Evolutionary conservation across 2,888 invertebrate genomes (phyloP), one percentile per base, ranked within the genome.

Genomic region (Lobophora halterata): DNA sequence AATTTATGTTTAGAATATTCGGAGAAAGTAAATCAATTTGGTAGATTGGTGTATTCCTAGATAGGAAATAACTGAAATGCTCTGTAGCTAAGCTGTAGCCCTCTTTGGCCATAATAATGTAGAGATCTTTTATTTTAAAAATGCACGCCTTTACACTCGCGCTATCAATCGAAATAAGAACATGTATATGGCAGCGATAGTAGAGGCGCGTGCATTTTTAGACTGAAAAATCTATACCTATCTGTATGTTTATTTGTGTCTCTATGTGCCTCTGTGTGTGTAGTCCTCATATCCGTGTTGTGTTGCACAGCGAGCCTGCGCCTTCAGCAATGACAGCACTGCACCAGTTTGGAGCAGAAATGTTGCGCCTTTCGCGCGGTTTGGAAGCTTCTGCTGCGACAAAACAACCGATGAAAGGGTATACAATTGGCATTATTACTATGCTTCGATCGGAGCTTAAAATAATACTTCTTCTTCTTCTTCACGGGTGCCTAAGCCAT

Each of bases 341-440:
- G 65, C 95, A 95, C 73, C 94, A 94, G 70, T 95, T 95, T 72
- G 95, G 95, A 34, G 93, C 94, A 18, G 94, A 95, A 89, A 94
- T 95, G 95, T 88, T 95, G 61, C 93, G 94, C 65, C 88, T 95
- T 14, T 95, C 95, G 12, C 89, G 94, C 49, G 94, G 95, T 46
- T 85, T 95, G 58, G 94, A 94, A 79, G 93, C 93, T 49, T 93
- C 93, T 41, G 85, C 86, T 58, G 82, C 77, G 50, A 72, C 76
- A 58, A 85, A 85, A 79, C 77, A 82, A 61, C 78, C 80, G 49
- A 74, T 68, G 66, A 76, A 72, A 83, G 86, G 86, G 86, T 87
- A 86, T 73, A 43, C 48, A 67, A 81, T 78, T 79, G 74, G 82
- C 82, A 73, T 61, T 67, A 65, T 67, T 71, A 65, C 65, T 70